A percentile compares a stretch with the other conserved stretches of the same genome.
Conservation (phyloP, 2,888 invertebrate species). For the Diarsia rubi region DNA sequence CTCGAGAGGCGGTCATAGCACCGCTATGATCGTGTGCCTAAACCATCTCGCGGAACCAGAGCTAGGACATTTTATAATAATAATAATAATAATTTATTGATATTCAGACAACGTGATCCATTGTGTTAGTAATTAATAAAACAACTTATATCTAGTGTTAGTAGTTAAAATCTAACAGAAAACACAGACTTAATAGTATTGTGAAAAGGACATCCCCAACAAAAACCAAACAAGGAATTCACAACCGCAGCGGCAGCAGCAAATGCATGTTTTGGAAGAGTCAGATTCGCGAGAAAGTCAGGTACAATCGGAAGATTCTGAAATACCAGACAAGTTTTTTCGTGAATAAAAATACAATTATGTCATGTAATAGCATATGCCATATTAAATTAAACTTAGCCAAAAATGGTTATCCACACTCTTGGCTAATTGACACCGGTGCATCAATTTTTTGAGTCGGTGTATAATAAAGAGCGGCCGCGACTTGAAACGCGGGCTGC, state of each 20-base stretch:
- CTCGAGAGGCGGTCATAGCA: not conserved
- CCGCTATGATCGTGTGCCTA: not conserved
- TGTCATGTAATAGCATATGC: conserved; percentile 12
- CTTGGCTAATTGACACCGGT: conserved; percentile 21
- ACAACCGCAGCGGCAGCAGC: not conserved
- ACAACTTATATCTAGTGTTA: too few relatives aligned
- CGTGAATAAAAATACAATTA: conserved; percentile 21
- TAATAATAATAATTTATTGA: too few relatives aligned
- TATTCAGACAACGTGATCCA: too few relatives aligned
- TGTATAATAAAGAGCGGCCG: too few relatives aligned
- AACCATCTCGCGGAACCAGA: not conserved
- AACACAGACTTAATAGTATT: too few relatives aligned
- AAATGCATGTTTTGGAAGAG: conserved; percentile 8
- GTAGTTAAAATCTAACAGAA: too few relatives aligned
- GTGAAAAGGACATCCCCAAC: too few relatives aligned
- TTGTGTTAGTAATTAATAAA: too few relatives aligned
- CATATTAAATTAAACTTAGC: not conserved
- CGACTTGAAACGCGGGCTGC: too few relatives aligned
- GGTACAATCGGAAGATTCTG: not conserved
- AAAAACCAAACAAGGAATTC: not conserved
- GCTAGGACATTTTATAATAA: not conserved
- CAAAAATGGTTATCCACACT: not conserved
- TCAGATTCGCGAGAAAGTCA: conserved; percentile 5
- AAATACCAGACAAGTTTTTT: conserved; percentile 14
- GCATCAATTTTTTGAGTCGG: conserved; percentile 21